Evolutionary conservation across 2,888 invertebrate genomes (phyloP).

Genomic region (Microchrysa polita): DNA sequence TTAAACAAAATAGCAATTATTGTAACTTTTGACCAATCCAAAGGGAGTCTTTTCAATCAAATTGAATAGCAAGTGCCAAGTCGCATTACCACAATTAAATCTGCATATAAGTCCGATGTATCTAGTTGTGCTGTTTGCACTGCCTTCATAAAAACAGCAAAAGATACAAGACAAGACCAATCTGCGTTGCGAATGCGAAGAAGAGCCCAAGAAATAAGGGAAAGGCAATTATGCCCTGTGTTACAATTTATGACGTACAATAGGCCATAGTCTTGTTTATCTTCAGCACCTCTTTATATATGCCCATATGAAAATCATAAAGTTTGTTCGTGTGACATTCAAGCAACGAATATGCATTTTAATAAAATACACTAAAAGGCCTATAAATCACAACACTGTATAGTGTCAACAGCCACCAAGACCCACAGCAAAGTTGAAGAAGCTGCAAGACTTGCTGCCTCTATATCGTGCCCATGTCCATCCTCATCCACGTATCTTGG

Average conservation of each 20-base stretch:
- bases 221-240: conserved; percentile 54
- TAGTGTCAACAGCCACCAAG: conserved; percentile 26
- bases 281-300: conserved; percentile 55
- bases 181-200: conserved; percentile 39
- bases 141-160: too few relatives aligned
- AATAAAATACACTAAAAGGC: conserved; percentile 65
- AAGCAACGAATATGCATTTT: conserved; percentile 66
- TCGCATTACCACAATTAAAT: conserved; percentile 20
- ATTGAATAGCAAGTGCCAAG: conserved; percentile 27
- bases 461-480: too few relatives aligned
- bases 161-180: not conserved
- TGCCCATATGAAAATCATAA: conserved; percentile 65
- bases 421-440: conserved; percentile 36
- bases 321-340: conserved; percentile 62
- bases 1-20: too few relatives aligned
- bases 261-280: conserved; percentile 54
- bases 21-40: too few relatives aligned
- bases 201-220: conserved; percentile 38
- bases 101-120: conserved; percentile 21
- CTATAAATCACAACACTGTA: conserved; percentile 61
- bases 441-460: not conserved
- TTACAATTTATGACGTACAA: conserved; percentile 61
- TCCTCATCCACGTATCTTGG: too few relatives aligned
- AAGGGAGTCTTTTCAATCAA: too few relatives aligned
- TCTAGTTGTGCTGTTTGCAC: not conserved